Evolutionary conservation across 1,140 invertebrate genomes (phyloP).

Genomic region (Dreissena polymorpha): DNA sequence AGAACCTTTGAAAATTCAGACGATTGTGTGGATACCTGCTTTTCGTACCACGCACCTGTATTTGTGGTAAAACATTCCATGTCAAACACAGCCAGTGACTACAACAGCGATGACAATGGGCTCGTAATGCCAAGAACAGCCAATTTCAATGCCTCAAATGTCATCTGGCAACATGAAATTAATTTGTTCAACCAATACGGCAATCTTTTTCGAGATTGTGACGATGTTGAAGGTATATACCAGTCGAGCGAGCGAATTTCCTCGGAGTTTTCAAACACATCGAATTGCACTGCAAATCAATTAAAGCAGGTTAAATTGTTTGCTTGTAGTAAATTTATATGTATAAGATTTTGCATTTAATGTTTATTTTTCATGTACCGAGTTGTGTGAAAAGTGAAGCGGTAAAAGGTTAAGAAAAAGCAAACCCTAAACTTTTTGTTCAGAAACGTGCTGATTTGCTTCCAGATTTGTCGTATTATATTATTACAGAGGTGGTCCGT

Average conservation of each 20-base stretch:
- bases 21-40: too few species aligned
- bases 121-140: background rate
- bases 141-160: too few species aligned
- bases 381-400: too few species aligned
- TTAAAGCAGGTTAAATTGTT: background rate
- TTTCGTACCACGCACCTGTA: slow-evolving; percentile 60
- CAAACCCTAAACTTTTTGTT: too few species aligned
- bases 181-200: slow-evolving; percentile 66
- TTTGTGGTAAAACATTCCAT: slow-evolving; percentile 18
- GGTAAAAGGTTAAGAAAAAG: too few species aligned
- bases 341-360: background rate
- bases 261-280: background rate
- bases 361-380: too few species aligned
- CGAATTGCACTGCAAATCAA: background rate
- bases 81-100: background rate
- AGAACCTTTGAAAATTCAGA: too few species aligned
- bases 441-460: too few species aligned
- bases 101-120: background rate
- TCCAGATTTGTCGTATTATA: too few species aligned
- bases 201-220: slow-evolving; percentile 69
- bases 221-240: slow-evolving; percentile 63
- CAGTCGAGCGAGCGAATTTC: background rate
- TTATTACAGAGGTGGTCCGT: background rate
- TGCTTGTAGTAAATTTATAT: background rate
- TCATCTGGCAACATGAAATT: background rate